Conservation (phyloP, 2,888 invertebrate species). For the Scelioninae gen. 1 region DNA sequence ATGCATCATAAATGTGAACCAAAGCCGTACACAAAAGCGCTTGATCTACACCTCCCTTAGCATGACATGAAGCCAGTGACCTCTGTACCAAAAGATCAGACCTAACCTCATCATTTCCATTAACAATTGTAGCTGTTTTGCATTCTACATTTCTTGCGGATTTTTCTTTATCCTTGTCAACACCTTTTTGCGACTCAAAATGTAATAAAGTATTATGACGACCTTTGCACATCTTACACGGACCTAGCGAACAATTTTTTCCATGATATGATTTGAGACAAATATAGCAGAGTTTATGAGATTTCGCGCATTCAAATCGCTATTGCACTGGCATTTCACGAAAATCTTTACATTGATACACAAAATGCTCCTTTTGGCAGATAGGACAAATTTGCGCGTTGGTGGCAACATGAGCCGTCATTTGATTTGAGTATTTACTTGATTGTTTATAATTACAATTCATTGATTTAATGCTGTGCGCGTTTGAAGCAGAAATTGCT, state of each 20-base stretch:
- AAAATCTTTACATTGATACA: conserved; percentile 7
- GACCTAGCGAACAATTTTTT: background rate
- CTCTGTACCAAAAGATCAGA: conserved; percentile 1
- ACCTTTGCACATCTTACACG: background rate
- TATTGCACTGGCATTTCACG: conserved; percentile 7
- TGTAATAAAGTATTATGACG: conserved; percentile 3
- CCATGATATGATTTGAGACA: conserved; percentile 19
- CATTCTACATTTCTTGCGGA: background rate
- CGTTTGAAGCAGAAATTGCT: background rate
- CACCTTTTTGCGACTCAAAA: background rate
- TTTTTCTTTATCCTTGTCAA: background rate
- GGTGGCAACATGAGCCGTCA: background rate
- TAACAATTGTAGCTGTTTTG: background rate
- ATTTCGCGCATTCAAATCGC: conserved; percentile 6
- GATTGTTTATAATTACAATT: conserved; percentile 3
- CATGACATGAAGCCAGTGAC: background rate
- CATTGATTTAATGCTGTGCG: background rate
- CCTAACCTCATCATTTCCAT: background rate
- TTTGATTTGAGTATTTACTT: background rate
- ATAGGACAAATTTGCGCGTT: background rate
- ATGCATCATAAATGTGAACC: background rate
- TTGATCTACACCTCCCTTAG: background rate
- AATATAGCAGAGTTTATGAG: conserved; percentile 4
- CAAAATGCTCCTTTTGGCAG: background rate
- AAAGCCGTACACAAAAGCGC: background rate